Evolutionary conservation across 2,797 vertebrate species (phyloP).

Genomic region (Rhabdomys pumilio): DNA sequence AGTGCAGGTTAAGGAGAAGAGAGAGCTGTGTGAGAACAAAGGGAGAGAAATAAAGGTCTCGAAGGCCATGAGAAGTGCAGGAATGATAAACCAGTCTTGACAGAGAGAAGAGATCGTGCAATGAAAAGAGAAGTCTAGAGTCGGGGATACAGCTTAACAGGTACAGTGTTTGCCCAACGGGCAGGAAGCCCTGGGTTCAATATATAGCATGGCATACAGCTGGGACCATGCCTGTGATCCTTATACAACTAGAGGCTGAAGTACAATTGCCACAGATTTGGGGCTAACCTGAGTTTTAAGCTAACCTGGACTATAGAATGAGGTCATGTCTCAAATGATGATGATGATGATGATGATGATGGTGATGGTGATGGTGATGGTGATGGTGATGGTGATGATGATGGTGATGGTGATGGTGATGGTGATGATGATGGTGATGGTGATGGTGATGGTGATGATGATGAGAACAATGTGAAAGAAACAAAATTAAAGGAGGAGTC

Average conservation of each 20-base stretch:
- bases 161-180: no score
- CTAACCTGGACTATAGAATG: background rate
- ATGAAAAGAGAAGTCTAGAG: slow-evolving; percentile 5
- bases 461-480: background rate
- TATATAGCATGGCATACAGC: background rate
- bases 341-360: no score
- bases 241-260: background rate
- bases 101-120: background rate
- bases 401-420: no score
- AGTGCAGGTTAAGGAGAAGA: slow-evolving; percentile 44
- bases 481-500: background rate
- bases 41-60: background rate
- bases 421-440: background rate
- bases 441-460: no score
- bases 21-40: background rate
- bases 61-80: background rate
- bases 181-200: background rate
- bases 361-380: background rate
- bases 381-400: no score
- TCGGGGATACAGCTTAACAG: background rate
- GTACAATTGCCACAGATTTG: background rate
- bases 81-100: slow-evolving; percentile 38
- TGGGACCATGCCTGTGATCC: background rate
- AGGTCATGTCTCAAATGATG: background rate
- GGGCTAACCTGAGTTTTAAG: background rate